phyloP scores from a whole-genome alignment of 2,888 invertebrate species.

The Fragum whitleyi region DNA sequence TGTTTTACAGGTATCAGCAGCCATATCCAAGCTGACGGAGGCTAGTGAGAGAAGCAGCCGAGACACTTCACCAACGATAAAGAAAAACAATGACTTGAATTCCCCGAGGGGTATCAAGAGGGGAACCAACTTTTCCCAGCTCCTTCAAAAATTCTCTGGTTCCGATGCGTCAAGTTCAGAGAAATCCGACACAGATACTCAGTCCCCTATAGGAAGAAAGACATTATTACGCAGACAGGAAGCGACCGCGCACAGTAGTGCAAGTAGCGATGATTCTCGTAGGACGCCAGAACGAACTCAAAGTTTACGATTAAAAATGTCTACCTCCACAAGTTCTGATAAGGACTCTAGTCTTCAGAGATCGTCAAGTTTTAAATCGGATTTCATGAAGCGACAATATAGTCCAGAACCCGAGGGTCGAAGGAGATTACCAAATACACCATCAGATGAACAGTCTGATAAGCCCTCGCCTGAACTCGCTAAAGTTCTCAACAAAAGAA shows the following conservation, averaged over 20 bases:
- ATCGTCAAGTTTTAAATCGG: slow-evolving; percentile 76
- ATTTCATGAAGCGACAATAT: slow-evolving; percentile 72
- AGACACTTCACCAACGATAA: slow-evolving; percentile 42
- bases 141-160: slow-evolving; percentile 78
- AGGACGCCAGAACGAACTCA: slow-evolving; percentile 82
- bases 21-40: slow-evolving; percentile 66
- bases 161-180: slow-evolving; percentile 76
- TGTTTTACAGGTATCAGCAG: slow-evolving; percentile 66
- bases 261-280: slow-evolving; percentile 69
- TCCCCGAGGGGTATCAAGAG: slow-evolving; percentile 67
- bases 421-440: slow-evolving; percentile 52
- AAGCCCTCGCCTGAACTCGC: slow-evolving; percentile 89
- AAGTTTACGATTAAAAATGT: slow-evolving; percentile 79
- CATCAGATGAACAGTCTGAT: slow-evolving; percentile 86
- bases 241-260: slow-evolving; percentile 69
- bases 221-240: slow-evolving; percentile 67
- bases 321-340: slow-evolving; percentile 86
- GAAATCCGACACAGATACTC: slow-evolving; percentile 65
- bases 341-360: slow-evolving; percentile 67
- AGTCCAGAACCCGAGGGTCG: slow-evolving; percentile 63
- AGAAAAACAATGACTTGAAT: slow-evolving; percentile 48
- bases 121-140: slow-evolving; percentile 73
- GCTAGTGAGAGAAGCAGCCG: slow-evolving; percentile 51
- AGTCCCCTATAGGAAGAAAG: slow-evolving; percentile 59
- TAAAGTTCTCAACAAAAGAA: slow-evolving; percentile 87